These are phyloP conservation scores for Lycophotia porphyrea DNA, from an alignment of 2,888 invertebrate species.

Conservation along the genomic window DNA sequence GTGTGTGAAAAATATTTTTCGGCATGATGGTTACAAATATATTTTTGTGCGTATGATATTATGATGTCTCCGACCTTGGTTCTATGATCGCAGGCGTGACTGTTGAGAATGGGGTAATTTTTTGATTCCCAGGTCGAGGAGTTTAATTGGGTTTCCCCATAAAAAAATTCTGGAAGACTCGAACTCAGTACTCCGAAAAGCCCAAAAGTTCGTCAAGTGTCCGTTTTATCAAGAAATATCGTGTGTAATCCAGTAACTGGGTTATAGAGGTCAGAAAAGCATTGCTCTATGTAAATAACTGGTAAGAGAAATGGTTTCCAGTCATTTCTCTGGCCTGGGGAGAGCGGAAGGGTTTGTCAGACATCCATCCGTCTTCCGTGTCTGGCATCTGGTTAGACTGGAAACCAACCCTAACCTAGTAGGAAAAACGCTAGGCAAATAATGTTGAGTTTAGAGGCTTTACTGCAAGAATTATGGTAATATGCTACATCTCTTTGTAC, in stretches of 20 bases:
- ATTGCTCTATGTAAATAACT: neutral
- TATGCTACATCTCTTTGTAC: neutral
- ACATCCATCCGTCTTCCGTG: too few relatives aligned
- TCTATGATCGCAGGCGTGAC: neutral
- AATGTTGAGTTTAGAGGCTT: neutral
- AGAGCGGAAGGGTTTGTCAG: too few relatives aligned
- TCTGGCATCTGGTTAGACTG: too few relatives aligned
- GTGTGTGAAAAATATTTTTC: slow-evolving; percentile 66
- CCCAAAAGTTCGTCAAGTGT: neutral
- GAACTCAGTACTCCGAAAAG: neutral
- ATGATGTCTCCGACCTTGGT: neutral
- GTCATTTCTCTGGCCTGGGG: too few relatives aligned
- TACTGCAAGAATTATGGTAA: neutral
- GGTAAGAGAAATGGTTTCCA: too few relatives aligned
- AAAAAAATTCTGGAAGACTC: neutral
- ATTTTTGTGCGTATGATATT: slow-evolving; percentile 28
- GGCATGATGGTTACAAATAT: slow-evolving; percentile 51
- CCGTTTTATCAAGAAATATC: neutral
- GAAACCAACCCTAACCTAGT: neutral
- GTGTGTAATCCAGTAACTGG: neutral
- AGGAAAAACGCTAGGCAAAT: neutral
- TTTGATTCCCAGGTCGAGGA: neutral
- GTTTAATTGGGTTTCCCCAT: neutral
- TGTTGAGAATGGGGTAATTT: neutral
- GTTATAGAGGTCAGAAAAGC: neutral